Evolutionary conservation across 2,113 vertebrate species (phyloP), one percentile per base, ranked within the genome.

Genomic region (Syrrhaptes paradoxus): DNA sequence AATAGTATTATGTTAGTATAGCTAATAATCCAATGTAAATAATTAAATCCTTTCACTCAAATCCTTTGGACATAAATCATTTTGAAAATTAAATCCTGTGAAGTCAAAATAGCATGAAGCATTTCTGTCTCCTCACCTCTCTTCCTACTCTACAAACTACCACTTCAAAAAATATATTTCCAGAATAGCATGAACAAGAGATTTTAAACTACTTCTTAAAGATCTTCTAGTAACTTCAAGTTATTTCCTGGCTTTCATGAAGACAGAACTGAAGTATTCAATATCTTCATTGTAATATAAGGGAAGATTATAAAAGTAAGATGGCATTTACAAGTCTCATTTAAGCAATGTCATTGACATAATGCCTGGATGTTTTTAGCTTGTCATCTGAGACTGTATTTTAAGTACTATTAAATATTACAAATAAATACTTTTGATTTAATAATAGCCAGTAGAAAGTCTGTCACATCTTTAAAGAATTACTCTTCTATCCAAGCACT

Each of bases 61-160:
- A 91, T 91, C 52, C 32, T 87, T 89, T 89, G 74, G 9, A 85
- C 89, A 89, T 81, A 81, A 94, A 85, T 87, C 32, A 57, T 72
- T 91, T 78, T 36, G 65, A 89, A 95, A 94, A 76, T 61, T 68
- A 85, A 67, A 92, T 71, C 34, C 18, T 63, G 3, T 72, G 22
- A 93, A 81, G 58, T 59, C 55, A 89, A 85, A 86, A 84, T 8
- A 76, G 7, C 36, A 46, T 82, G 49, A 73, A 82, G 18, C 22
- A 70, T 72, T 92, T 93, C n/a, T 89, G 20, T 49, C 28, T 61
- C 54, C 41, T 72, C 54, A 54, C 15, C 14, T 54, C 32, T 77
- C 31, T 63, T 81, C 52, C n/a, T 32, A 51, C 15, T 86, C 29
- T 71, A 83, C 65, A 87, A 87, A 55, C 24, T 29, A 29, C 32